These are phyloP conservation scores for Cydia strobilella DNA, from an alignment of 1,140 invertebrate genomes.

Conservation along the genomic window DNA sequence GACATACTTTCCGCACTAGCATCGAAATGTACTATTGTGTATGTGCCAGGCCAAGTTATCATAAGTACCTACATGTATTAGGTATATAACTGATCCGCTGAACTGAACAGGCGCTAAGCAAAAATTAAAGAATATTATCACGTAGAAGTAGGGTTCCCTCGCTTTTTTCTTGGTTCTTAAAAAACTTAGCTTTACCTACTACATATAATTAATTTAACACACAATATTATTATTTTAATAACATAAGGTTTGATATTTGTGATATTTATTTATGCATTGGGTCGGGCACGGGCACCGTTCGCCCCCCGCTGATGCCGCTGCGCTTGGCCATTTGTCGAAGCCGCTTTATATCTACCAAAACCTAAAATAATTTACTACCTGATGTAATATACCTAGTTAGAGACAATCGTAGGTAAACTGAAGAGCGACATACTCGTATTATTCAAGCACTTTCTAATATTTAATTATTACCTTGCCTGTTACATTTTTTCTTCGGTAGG, in stretches of 20 bases:
- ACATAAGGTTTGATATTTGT: slow-evolving; percentile 53
- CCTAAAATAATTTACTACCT: slow-evolving; percentile 55
- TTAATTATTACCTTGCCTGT: not conserved
- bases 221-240: slow-evolving; percentile 29
- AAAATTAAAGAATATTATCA: no score
- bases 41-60: no score
- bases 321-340: slow-evolving; percentile 57
- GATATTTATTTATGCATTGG: slow-evolving; percentile 66
- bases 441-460: slow-evolving; percentile 47
- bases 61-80: no score
- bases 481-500: slow-evolving; percentile 31
- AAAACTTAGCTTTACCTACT: not conserved
- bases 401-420: slow-evolving; percentile 45
- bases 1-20: no score
- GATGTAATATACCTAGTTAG: slow-evolving; percentile 44
- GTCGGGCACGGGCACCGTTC: slow-evolving; percentile 48
- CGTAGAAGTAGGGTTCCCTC: no score
- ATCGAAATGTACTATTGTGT: no score
- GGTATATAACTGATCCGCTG: no score
- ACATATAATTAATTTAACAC: slow-evolving; percentile 28
- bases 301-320: slow-evolving; percentile 57
- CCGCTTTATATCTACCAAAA: slow-evolving; percentile 58
- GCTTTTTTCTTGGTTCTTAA: not conserved
- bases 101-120: no score
- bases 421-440: slow-evolving; percentile 51